Evolutionary conservation across 2,888 invertebrate species (phyloP).

Genomic region (Stomorhina lunata): DNA sequence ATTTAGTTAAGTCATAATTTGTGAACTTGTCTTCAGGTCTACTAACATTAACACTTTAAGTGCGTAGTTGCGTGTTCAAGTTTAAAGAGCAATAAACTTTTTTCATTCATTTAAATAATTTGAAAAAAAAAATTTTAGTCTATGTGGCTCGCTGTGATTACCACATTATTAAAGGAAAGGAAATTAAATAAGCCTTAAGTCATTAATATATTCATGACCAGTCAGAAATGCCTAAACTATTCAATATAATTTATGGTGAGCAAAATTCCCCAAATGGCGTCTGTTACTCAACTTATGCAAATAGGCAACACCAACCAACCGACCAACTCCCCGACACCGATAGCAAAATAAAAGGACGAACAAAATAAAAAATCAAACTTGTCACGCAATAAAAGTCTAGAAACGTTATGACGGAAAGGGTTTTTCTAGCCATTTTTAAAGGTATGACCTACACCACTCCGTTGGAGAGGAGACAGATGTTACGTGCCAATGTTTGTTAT

Average conservation of each 20-base stretch:
- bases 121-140: too few relatives aligned
- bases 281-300: conserved; percentile 18
- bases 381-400: conserved; percentile 36
- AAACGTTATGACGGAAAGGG: not conserved
- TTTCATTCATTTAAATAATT: too few relatives aligned
- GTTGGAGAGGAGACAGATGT: not conserved
- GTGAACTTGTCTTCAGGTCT: too few relatives aligned
- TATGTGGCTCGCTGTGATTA: not conserved
- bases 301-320: not conserved
- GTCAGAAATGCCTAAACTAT: not conserved
- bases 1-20: too few relatives aligned
- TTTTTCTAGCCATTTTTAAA: not conserved
- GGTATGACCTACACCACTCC: not conserved
- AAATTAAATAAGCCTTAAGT: not conserved
- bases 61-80: too few relatives aligned
- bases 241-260: not conserved
- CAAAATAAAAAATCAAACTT: not conserved
- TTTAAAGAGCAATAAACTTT: too few relatives aligned
- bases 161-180: not conserved
- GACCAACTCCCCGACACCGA: too few relatives aligned
- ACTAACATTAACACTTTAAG: too few relatives aligned
- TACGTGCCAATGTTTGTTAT: not conserved
- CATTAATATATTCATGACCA: conserved; percentile 8
- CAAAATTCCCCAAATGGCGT: not conserved
- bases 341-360: not conserved